These are phyloP conservation scores for Gavialis gangeticus DNA, from an alignment of 2,113 vertebrate genomes.

Conservation along the genomic window DNA sequence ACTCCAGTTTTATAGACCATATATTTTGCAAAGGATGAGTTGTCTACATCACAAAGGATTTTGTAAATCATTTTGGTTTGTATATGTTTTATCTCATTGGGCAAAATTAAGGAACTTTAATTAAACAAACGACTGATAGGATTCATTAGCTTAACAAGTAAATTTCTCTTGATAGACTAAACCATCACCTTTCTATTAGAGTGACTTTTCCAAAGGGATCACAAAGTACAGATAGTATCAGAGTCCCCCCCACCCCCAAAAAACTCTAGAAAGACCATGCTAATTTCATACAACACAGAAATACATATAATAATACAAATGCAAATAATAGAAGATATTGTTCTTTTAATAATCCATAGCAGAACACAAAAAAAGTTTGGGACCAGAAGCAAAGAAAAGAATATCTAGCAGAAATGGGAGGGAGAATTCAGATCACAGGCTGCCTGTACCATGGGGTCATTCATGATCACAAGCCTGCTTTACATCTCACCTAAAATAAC, in stretches of 20 bases:
- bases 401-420: background rate
- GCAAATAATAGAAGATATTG: background rate
- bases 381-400: background rate
- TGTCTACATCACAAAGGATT: background rate
- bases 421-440: background rate
- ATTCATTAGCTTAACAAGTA: background rate
- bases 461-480: background rate
- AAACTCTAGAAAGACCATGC: background rate
- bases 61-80: background rate
- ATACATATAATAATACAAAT: rapidly evolving
- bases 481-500: background rate
- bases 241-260: background rate
- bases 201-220: background rate
- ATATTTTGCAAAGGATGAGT: background rate
- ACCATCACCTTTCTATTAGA: background rate
- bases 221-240: background rate
- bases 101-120: background rate
- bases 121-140: background rate
- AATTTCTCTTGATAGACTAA: background rate
- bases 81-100: background rate
- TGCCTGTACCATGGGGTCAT: background rate
- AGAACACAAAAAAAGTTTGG: background rate
- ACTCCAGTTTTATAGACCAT: background rate
- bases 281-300: background rate
- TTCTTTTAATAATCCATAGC: background rate